Evolutionary conservation across 2,797 vertebrate genomes (phyloP).

Genomic region (Takifugu rubripes): DNA sequence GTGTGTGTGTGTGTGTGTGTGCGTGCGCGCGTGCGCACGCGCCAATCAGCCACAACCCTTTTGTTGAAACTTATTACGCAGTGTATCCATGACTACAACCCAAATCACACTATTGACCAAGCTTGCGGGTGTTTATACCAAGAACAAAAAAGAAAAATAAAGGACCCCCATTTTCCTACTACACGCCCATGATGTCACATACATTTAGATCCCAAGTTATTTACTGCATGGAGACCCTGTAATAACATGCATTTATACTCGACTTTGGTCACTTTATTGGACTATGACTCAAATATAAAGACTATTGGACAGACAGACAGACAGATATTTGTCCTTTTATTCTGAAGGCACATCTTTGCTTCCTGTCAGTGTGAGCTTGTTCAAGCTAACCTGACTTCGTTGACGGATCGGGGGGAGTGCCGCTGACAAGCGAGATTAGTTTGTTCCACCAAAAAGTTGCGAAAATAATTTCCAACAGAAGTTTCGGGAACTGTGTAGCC

Average conservation of each 20-base stretch:
- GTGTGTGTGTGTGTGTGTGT: no score
- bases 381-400: neutral
- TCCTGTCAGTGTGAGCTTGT: neutral
- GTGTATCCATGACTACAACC: constrained; percentile 47
- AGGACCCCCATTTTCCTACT: constrained; percentile 18
- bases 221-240: no score
- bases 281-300: no score
- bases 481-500: neutral
- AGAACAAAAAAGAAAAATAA: neutral
- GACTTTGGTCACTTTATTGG: no score
- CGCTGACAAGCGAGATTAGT: neutral
- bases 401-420: no score
- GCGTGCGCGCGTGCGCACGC: no score
- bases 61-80: constrained; percentile 17
- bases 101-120: constrained; percentile 7
- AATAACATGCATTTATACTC: no score
- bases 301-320: no score
- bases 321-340: constrained; percentile 7
- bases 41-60: constrained; percentile 11
- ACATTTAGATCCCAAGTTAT: no score
- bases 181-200: constrained; percentile 36
- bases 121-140: neutral
- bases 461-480: neutral
- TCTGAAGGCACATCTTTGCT: neutral
- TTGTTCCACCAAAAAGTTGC: neutral